phyloP scores from a whole-genome alignment of 2,113 vertebrate species.

The Mormyrus lacerda region DNA sequence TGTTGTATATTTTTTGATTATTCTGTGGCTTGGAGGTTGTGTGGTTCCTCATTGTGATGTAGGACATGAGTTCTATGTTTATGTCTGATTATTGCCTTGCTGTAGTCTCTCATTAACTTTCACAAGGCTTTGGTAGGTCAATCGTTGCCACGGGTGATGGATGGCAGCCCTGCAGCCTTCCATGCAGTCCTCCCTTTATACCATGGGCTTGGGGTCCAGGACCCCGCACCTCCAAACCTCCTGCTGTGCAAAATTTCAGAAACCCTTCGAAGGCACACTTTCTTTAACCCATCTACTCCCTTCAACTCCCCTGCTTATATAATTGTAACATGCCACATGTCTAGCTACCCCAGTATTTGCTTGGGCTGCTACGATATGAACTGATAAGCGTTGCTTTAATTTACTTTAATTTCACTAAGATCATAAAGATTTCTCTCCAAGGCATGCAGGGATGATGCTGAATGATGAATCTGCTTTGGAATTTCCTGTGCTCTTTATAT shows the following conservation, averaged over 20 bases:
- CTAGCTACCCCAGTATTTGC: background rate
- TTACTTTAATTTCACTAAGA: slow-evolving; percentile 26
- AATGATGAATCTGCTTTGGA: background rate
- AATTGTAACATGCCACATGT: background rate
- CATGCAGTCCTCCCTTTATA: background rate
- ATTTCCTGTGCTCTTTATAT: slow-evolving; percentile 26
- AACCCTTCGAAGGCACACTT: background rate
- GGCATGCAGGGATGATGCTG: background rate
- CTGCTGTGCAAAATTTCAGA: background rate
- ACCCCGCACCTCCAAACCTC: background rate
- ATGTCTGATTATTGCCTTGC: background rate
- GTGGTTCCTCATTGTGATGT: background rate
- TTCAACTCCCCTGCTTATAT: background rate
- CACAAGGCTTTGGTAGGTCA: slow-evolving; percentile 1
- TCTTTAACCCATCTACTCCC: background rate
- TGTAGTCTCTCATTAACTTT: background rate
- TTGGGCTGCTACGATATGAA: background rate
- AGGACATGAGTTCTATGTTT: background rate
- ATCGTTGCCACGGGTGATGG: background rate
- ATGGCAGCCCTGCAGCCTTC: background rate
- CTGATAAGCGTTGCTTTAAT: slow-evolving; percentile 2
- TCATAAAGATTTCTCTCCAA: background rate
- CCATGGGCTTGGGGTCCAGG: background rate
- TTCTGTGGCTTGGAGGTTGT: too few relatives aligned
- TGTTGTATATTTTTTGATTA: background rate